These are phyloP conservation scores for Morinoia aosen DNA, from an alignment of 2,888 invertebrate species.

Conservation along the genomic window DNA sequence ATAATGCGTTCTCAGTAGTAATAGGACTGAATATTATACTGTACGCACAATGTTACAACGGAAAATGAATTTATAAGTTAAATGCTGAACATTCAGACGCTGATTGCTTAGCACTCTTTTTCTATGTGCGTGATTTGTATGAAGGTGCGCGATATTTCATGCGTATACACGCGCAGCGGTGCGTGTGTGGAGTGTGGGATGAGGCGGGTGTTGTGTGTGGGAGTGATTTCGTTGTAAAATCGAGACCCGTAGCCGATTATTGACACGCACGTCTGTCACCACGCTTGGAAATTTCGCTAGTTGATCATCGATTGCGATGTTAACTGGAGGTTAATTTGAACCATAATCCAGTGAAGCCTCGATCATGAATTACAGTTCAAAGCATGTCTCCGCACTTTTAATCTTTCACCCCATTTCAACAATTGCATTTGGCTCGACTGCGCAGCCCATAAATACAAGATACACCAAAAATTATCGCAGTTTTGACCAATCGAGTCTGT, in stretches of 20 bases:
- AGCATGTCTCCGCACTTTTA: not conserved
- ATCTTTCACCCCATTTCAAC: not conserved
- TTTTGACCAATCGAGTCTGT: not conserved
- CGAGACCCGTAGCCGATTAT: not conserved
- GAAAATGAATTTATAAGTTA: too few species aligned
- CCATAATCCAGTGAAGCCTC: not conserved
- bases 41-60: too few species aligned
- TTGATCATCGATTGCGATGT: not conserved
- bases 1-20: too few species aligned
- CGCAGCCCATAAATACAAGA: too few species aligned
- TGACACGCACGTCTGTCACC: not conserved
- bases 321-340: not conserved
- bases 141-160: not conserved
- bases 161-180: not conserved
- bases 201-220: not conserved
- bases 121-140: not conserved
- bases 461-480: too few species aligned
- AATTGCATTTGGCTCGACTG: not conserved
- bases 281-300: not conserved
- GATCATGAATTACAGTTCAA: not conserved
- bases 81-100: too few species aligned
- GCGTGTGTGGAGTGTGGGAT: not conserved
- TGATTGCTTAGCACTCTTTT: too few species aligned
- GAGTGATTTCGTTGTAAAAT: not conserved
- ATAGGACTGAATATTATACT: too few species aligned